A percentile compares a stretch with the other conserved stretches of the same genome.
phyloP scores from a whole-genome alignment of 1,140 invertebrate genomes.

The Subanguina moxae region DNA sequence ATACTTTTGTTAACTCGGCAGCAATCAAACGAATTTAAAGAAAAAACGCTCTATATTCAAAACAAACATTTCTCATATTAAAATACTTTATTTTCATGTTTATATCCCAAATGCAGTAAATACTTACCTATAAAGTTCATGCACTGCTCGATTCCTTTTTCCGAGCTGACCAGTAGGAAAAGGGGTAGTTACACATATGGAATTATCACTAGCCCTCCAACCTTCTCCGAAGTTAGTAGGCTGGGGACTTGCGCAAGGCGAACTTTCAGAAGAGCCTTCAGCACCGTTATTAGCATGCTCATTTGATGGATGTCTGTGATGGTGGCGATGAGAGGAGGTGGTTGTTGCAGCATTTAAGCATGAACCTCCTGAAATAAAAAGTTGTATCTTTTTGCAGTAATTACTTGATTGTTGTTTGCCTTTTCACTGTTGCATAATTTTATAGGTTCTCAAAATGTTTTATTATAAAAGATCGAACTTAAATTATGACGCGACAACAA shows the following conservation, averaged over 20 bases:
- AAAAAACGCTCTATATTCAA: too few relatives aligned
- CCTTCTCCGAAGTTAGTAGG: conserved; percentile 33
- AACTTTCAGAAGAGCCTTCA: conserved; percentile 19
- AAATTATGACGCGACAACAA: too few relatives aligned
- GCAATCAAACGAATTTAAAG: too few relatives aligned
- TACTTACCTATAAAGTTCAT: conserved; percentile 38
- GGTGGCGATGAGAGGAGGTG: not conserved
- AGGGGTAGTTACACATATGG: conserved; percentile 34
- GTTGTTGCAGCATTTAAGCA: not conserved
- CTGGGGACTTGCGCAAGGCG: conserved; percentile 32
- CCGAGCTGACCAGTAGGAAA: conserved; percentile 50
- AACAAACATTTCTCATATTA: too few relatives aligned
- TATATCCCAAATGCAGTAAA: not conserved
- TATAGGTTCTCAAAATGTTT: too few relatives aligned
- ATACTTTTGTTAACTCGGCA: too few relatives aligned
- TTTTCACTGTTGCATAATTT: too few relatives aligned
- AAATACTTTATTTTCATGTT: not conserved
- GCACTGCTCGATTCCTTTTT: conserved; percentile 26
- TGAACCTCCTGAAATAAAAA: conserved; percentile 1
- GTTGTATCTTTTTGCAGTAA: too few relatives aligned
- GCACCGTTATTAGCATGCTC: not conserved
- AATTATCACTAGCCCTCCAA: conserved; percentile 52
- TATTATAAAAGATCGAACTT: too few relatives aligned
- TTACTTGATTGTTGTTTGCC: too few relatives aligned
- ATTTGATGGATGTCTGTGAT: conserved; percentile 5